phyloP scores from a whole-genome alignment of 2,113 vertebrate genomes.

The Neofelis nebulosa region DNA sequence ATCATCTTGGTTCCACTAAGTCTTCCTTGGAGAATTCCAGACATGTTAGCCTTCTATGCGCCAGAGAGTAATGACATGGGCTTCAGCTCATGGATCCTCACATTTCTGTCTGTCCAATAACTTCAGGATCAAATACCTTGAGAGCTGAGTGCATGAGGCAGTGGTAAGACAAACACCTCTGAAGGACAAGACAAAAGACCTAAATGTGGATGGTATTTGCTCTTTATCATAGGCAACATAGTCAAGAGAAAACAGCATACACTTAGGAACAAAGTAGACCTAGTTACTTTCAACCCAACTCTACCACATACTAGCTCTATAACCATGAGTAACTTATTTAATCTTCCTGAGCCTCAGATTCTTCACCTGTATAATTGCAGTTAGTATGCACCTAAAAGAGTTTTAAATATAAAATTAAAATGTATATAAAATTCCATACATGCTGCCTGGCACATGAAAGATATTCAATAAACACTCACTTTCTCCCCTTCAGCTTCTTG shows the following conservation, averaged over 20 bases:
- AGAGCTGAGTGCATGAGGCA: neutral
- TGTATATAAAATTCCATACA: neutral
- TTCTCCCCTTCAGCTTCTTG: neutral
- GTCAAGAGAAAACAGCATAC: neutral
- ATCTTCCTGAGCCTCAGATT: neutral
- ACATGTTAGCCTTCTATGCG: neutral
- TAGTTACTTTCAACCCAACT: neutral
- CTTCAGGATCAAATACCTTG: neutral
- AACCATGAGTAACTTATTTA: neutral
- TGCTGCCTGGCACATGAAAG: neutral
- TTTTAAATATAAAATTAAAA: constrained; percentile 34
- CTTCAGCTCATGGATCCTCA: neutral
- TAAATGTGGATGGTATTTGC: neutral
- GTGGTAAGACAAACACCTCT: neutral
- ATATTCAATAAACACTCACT: constrained; percentile 4
- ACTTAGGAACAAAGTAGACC: neutral
- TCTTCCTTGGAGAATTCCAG: neutral
- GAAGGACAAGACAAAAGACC: neutral
- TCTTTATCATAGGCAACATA: neutral
- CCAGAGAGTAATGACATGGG: neutral
- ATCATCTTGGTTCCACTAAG: neutral
- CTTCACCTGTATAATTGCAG: neutral
- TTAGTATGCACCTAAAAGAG: neutral
- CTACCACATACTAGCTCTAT: neutral
- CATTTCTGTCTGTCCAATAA: neutral